Evolutionary conservation across 2,797 vertebrate species (phyloP).

Genomic region (Cryptoprocta ferox): DNA sequence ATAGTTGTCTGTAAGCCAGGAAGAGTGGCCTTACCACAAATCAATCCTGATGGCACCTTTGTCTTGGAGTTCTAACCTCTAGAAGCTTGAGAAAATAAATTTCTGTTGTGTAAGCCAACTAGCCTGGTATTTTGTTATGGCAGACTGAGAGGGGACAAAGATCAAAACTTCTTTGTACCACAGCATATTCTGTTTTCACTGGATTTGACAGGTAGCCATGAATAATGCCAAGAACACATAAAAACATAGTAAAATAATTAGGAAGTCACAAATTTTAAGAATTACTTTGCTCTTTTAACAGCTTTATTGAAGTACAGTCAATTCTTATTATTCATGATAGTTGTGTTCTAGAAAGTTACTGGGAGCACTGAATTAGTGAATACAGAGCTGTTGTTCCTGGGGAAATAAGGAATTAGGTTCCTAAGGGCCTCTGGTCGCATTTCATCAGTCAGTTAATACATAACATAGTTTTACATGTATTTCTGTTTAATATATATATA

Average conservation of each 20-base stretch:
- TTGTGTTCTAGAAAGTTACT: background rate
- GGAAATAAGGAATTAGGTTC: background rate
- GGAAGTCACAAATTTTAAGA: background rate
- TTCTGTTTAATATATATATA: background rate
- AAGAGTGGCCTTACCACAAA: background rate
- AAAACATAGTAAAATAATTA: background rate
- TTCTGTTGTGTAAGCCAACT: background rate
- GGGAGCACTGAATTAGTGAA: background rate
- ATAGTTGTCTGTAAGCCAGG: background rate
- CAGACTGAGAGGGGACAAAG: background rate
- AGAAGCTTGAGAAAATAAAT: background rate
- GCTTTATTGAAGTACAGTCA: background rate
- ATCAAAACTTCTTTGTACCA: too few relatives aligned
- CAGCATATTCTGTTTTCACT: background rate
- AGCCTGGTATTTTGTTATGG: background rate
- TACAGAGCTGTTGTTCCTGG: background rate
- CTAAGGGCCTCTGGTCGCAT: background rate
- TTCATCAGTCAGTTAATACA: background rate
- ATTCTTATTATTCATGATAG: background rate
- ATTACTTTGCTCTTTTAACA: background rate
- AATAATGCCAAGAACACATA: background rate
- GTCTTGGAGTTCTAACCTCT: background rate
- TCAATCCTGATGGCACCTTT: background rate
- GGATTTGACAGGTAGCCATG: accelerated
- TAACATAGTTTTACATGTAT: background rate